Base-by-base conservation (phyloP, 92 coral and sea anemone species). In the Parazoanthus darwini region DNA sequence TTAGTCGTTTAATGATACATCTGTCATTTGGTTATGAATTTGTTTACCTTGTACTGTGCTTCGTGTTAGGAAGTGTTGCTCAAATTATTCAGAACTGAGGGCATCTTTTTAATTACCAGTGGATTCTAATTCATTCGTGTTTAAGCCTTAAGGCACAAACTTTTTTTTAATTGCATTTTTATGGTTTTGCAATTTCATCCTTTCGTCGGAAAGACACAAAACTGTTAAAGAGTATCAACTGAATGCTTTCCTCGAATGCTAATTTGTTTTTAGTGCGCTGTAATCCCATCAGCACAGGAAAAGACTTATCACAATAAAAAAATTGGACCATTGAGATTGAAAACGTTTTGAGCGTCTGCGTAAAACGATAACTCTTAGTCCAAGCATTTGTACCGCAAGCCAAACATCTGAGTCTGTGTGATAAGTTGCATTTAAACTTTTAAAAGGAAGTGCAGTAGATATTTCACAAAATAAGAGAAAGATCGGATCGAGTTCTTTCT, bases 251-350 rank as follows among this genome's bases (percentile, higher is more conserved):
- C 80, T 11, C 44, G 22, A 15, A 6, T n/a, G 33, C 10, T 74
- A 13, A 35, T 74, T 20, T 20, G 18, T 76, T 76, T 37, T 3
- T 20, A 18, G 80, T 63, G n/a, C 33, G 43, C 79, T 2, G 48
- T 37, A 75, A 75, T 75, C 80, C 80, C 80, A 39, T 76, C 33
- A 76, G 38, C 80, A 76, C 13, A 39, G 46, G 10, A 76, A 38
- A 76, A n/a, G 80, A 76, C 16, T 38, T 8, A 76, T 4, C 8
- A 38, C n/a, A 3, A 18, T 4, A 14, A 76, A 15, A 35, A n/a
- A 76, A 39, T 20, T 39, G 46, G 42, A 18, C 80, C 80, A 1
- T 76, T 76, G 48, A 76, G 50, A 76, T 13, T 18, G 35, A 22
- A n/a, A 76, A 38, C 23, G 3, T 20, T 76, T 39, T 38, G 46